Percentiles rank a stretch among this genome's conserved stretches.
phyloP scores from a whole-genome alignment of 2,113 vertebrate genomes.

The Martes martes region DNA sequence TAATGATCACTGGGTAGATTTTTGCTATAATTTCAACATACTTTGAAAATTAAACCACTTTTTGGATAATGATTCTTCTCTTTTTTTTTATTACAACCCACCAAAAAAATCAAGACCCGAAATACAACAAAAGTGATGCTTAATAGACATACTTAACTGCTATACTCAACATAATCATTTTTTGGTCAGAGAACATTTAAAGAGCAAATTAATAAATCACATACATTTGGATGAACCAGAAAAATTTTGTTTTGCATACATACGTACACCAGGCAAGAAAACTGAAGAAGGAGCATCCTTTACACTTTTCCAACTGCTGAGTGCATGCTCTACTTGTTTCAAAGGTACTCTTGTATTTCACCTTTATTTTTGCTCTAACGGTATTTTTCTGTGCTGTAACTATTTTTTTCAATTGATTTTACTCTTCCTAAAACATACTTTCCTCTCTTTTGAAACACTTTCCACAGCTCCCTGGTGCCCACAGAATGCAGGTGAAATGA shows the following conservation, averaged over 20 bases:
- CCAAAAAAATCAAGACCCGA: neutral
- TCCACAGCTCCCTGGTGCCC: neutral
- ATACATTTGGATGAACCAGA: neutral
- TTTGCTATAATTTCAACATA: neutral
- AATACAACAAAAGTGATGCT: neutral
- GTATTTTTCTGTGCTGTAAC: neutral
- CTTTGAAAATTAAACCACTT: slow-evolving; percentile 20
- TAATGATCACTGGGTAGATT: neutral
- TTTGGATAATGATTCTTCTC: neutral
- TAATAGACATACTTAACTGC: neutral
- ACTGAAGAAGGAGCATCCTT: neutral
- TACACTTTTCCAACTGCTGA: neutral
- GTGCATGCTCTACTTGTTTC: neutral
- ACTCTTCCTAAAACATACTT: neutral
- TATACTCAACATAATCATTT: neutral
- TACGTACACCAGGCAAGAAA: neutral
- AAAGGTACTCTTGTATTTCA: neutral
- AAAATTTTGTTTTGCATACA: neutral
- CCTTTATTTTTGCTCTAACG: neutral
- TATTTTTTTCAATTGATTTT: neutral
- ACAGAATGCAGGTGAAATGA: neutral
- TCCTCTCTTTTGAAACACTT: neutral
- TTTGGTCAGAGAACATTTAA: neutral
- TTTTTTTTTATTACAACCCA: neutral
- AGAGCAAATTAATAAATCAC: slow-evolving; percentile 11